Base-by-base conservation (phyloP, 2,113 vertebrate genomes). In the Charina bottae region DNA sequence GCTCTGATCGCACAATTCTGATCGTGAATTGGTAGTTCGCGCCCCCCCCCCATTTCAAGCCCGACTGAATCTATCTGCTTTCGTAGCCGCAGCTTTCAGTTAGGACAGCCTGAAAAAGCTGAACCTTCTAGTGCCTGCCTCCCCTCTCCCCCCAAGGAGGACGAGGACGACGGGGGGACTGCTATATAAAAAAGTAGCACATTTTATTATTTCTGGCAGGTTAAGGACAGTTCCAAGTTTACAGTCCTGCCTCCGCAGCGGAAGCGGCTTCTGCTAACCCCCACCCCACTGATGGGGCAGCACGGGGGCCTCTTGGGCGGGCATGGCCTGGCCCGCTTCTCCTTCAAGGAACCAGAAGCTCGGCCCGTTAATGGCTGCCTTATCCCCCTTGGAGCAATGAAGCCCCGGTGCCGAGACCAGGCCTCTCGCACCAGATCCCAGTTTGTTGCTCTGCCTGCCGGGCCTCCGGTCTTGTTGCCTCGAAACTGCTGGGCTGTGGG, bases 391-490 rank as follows among this genome's bases (percentile, higher is more conserved):
- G 0, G 9, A 19, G 55, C 55, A 5, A 6, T 8, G 37, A 49
- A 83, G 28, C 49, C 88, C n/a, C 17, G 59, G 33, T 24, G 9
- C 46, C 10, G 23, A 19, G 37, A 8, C 13, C 3, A 10, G 5
- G 7, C 53, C 6, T 5, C 24, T 1, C 4, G 13, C 2, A 0
- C 8, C 10, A 7, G 28, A 24, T 21, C 19, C 55, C 23, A 23
- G 33, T 6, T 19, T 5, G 2, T 37, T 42, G 42, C 42, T 37
- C 19, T 68, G 49, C 12, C 21, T 0, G 6, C 54, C 0, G 0
- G 21, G 78, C 3, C 0, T 68, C 53, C 83, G 8, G 1, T 2
- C 19, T 0, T 0, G 42, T 53, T 62, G 90, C 62, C 0, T 0
- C 0, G 0, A 24, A 23, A 90, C 26, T 0, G 0, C 33, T 0